Percentiles rank a stretch among this genome's conserved stretches.
Conservation (phyloP, 1,140 invertebrate species). For the Odontomachus brunneus region DNA sequence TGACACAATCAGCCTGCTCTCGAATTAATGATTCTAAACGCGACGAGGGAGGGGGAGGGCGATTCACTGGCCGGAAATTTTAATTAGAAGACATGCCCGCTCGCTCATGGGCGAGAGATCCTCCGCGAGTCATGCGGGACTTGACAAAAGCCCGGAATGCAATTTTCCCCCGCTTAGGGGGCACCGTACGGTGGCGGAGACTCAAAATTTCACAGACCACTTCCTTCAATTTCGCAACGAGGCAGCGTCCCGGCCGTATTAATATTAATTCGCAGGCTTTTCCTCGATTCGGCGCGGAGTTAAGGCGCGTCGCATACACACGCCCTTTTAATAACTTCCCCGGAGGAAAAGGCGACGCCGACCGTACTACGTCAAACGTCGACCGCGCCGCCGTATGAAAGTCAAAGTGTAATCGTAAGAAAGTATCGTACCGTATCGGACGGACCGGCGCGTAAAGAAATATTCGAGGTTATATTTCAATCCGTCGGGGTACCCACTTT, state of each 20-base stretch:
- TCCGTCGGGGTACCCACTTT: constrained; percentile 67
- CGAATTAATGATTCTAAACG: constrained; percentile 35
- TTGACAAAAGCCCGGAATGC: constrained; percentile 44
- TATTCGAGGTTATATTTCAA: constrained; percentile 73
- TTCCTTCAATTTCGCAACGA: constrained; percentile 28
- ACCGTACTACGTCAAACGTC: constrained; percentile 53
- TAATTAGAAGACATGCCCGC: constrained; percentile 20
- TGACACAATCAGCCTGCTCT: background rate
- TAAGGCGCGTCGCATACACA: background rate
- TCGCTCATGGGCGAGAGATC: too few relatives aligned
- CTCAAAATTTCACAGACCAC: constrained; percentile 16
- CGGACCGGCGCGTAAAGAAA: constrained; percentile 67
- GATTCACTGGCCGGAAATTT: constrained; percentile 28
- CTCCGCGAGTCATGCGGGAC: constrained; percentile 2
- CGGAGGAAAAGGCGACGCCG: background rate
- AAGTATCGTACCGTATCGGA: constrained; percentile 58
- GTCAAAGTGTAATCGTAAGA: constrained; percentile 67
- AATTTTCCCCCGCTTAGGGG: constrained; percentile 26
- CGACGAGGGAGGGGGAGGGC: background rate
- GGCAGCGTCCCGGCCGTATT: background rate
- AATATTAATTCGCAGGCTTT: constrained; percentile 52
- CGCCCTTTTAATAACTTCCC: constrained; percentile 61
- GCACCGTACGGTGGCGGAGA: background rate
- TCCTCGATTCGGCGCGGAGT: background rate
- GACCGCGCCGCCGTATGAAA: constrained; percentile 22